Base-by-base conservation (phyloP, 2,888 invertebrate genomes). In the Brachyopa scutellaris region DNA sequence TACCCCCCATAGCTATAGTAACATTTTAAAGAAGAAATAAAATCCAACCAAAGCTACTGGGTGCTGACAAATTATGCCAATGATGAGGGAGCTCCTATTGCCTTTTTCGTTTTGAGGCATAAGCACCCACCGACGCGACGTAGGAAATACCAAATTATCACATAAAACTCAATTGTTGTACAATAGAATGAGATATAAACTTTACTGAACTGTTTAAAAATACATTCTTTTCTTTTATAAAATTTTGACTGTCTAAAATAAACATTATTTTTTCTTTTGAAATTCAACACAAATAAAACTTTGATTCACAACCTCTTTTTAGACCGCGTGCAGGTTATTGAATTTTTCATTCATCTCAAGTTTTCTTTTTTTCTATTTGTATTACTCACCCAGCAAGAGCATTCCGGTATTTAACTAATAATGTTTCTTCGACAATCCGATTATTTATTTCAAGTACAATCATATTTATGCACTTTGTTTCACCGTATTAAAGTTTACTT, bases 391-490 rank as follows among this genome's bases (percentile, higher is more conserved):
- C 98, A 89, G 97, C 96, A 91, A 96, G 93, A 89, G 97, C 97
- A 94, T 98, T 98, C 92, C 95, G 96, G 92, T 98, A 98, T 94
- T 99, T 99, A 88, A 97, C 94, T 89, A 95, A 94, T 90, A 99
- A 93, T 82, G 98, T 97, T 92, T 99, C 99, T 93, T 98, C 98
- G 88, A 99, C 95, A 92, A 99, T 98, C 92, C 98, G 95, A 93
- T 99, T 99, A 93, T 99, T 97, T 92, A 98, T 98, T 94, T 99
- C 99, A 91, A 99, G 93, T 91, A 98, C 93, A 93, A 98, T 97
- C 97, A 97, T 97, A 88, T 73, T 85, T 85, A 15, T 17, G 53
- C 53, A 66, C 64, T 61, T 51, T 66, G 17, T 49, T 62, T 57
- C 7, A 45, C 55, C 15, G 49, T 31, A 11, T 42, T 49, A 29